Evolutionary conservation across 2,888 invertebrate species (phyloP).

Genomic region (Heliconius cydno): DNA sequence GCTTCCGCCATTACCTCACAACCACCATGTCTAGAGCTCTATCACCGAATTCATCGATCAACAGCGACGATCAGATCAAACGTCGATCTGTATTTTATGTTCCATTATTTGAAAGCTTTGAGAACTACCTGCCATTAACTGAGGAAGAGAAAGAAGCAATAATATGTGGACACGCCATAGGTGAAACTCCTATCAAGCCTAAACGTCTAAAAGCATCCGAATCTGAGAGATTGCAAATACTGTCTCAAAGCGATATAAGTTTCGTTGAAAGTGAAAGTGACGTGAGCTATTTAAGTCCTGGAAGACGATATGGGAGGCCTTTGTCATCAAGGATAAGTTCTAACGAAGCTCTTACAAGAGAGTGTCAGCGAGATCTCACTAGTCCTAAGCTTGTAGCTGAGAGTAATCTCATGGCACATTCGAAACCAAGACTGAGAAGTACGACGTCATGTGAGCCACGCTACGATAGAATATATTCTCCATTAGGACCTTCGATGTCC

Average conservation of each 20-base stretch:
- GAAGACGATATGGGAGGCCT: constrained; percentile 70
- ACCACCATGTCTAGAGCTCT: constrained; percentile 72
- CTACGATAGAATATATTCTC: constrained; percentile 77
- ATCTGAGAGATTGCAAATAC: constrained; percentile 61
- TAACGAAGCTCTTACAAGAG: constrained; percentile 73
- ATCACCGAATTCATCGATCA: constrained; percentile 65
- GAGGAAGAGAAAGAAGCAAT: constrained; percentile 77
- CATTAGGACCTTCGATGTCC: constrained; percentile 71
- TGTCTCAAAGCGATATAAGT: constrained; percentile 69
- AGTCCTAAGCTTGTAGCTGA: constrained; percentile 74
- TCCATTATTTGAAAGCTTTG: constrained; percentile 85
- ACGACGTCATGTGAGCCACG: constrained; percentile 77
- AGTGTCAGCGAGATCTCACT: constrained; percentile 70
- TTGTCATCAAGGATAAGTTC: constrained; percentile 75
- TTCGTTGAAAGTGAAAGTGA: constrained; percentile 79
- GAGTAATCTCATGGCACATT: constrained; percentile 63
- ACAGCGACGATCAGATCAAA: constrained; percentile 80
- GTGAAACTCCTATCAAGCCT: constrained; percentile 58
- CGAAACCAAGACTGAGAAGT: constrained; percentile 72
- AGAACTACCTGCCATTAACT: constrained; percentile 82
- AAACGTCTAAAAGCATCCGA: constrained; percentile 68
- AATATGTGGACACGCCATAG: constrained; percentile 67
- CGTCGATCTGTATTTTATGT: constrained; percentile 90
- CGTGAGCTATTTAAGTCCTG: constrained; percentile 72
- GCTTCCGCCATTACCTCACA: constrained; percentile 61